Percentiles rank a stretch among this genome's conserved stretches.
Conservation (phyloP, 2,888 invertebrate genomes). For the Zaprionus lineosus region DNA sequence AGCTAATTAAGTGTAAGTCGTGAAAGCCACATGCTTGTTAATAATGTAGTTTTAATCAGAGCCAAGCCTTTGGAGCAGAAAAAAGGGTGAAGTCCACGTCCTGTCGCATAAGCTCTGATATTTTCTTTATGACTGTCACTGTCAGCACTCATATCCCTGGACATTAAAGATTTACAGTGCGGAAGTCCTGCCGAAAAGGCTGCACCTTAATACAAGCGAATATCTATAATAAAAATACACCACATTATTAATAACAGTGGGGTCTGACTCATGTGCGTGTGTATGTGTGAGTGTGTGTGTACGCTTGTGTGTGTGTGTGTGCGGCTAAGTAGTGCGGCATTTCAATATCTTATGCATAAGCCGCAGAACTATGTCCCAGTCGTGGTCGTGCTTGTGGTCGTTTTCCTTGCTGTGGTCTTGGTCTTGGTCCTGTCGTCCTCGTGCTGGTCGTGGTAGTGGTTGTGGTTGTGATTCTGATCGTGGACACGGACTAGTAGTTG, state of each 20-base stretch:
- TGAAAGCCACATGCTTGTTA: constrained; percentile 49
- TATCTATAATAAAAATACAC: constrained; percentile 65
- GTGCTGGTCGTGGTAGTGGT: no score
- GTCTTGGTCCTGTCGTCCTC: no score
- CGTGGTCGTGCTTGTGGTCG: constrained; percentile 1
- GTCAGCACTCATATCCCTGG: constrained; percentile 39
- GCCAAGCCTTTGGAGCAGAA: no score
- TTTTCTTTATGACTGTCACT: constrained; percentile 69
- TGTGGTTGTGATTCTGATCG: no score
- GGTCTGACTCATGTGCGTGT: no score
- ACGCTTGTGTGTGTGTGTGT: background rate
- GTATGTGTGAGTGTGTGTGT: no score
- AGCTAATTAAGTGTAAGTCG: constrained; percentile 24
- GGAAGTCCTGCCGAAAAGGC: constrained; percentile 24
- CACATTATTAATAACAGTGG: constrained; percentile 69
- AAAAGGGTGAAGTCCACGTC: constrained; percentile 20
- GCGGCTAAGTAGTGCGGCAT: constrained; percentile 57
- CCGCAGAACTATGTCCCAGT: constrained; percentile 36
- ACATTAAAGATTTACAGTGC: constrained; percentile 68
- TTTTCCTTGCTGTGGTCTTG: no score
- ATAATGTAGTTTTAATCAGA: constrained; percentile 70
- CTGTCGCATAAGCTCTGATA: constrained; percentile 33
- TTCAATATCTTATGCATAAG: constrained; percentile 73
- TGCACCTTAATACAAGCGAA: constrained; percentile 55
- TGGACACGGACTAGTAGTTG: no score